A percentile compares a stretch with the other conserved stretches of the same genome.
These are phyloP conservation scores for Heliconius melpomene DNA, from an alignment of 1,140 invertebrate species.

Conservation along the genomic window DNA sequence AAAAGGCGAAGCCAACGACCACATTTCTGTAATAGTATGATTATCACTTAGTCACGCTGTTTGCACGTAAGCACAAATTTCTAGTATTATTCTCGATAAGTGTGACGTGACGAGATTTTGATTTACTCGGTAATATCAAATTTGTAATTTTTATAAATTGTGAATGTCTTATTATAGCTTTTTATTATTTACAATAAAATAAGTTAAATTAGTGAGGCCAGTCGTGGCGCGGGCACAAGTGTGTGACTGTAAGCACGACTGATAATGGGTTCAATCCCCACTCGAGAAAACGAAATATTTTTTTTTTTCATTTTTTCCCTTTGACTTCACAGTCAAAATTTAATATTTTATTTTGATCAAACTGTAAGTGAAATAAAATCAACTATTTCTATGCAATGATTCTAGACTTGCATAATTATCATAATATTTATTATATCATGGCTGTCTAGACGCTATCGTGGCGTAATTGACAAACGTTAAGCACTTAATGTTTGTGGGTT, in stretches of 20 bases:
- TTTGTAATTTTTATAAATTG: background rate
- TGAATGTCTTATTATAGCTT: background rate
- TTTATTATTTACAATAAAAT: background rate
- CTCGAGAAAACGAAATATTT: too few relatives aligned
- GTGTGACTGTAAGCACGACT: too few relatives aligned
- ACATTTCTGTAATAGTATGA: background rate
- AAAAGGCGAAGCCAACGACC: background rate
- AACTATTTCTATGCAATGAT: background rate
- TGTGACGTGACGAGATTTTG: conserved; percentile 53
- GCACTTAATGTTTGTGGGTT: background rate
- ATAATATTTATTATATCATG: conserved; percentile 3
- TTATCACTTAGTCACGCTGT: conserved; percentile 21
- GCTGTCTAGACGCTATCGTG: background rate
- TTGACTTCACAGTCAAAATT: background rate
- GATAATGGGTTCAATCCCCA: too few relatives aligned
- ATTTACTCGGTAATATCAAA: conserved; percentile 43
- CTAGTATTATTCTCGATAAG: conserved; percentile 45
- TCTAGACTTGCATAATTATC: background rate
- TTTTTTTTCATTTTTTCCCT: too few relatives aligned
- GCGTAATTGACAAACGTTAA: background rate
- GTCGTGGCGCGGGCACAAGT: too few relatives aligned
- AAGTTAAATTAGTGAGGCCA: too few relatives aligned
- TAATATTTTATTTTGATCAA: background rate
- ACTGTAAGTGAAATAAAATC: background rate
- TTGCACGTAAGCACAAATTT: conserved; percentile 28